These are phyloP conservation scores for Turdus rufiventris DNA, from an alignment of 2,113 vertebrate genomes.

Conservation along the genomic window DNA sequence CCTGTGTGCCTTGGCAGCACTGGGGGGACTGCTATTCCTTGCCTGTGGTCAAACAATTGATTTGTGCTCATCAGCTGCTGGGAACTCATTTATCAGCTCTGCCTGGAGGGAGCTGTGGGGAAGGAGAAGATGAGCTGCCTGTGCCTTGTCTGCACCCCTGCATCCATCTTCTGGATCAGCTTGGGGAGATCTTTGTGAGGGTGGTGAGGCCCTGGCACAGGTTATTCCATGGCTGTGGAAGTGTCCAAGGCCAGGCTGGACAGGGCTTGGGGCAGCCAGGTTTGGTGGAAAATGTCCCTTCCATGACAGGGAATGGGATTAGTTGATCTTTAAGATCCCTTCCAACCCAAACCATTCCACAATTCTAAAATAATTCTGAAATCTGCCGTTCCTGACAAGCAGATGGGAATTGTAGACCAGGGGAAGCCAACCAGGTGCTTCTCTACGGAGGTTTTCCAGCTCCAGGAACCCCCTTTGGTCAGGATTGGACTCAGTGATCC, in stretches of 20 bases:
- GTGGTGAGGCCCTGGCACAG: background rate
- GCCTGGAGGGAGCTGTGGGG: background rate
- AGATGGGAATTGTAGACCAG: background rate
- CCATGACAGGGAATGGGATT: background rate
- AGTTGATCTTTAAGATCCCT: background rate
- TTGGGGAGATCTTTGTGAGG: background rate
- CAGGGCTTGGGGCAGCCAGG: accelerated
- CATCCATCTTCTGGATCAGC: no score
- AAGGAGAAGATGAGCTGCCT: background rate
- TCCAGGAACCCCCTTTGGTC: background rate
- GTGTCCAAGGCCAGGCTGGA: background rate
- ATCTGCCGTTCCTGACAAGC: background rate
- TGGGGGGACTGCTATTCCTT: accelerated
- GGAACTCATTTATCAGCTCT: background rate
- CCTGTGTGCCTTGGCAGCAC: background rate
- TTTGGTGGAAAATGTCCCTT: background rate
- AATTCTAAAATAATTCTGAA: background rate
- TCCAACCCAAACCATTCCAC: background rate
- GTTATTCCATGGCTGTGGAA: background rate
- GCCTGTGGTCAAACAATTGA: background rate
- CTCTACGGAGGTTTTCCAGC: background rate
- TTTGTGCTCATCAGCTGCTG: background rate
- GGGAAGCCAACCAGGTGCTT: background rate
- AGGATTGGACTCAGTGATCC: accelerated
- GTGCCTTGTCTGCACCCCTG: background rate